Percentiles rank a stretch among this genome's conserved stretches.
phyloP scores from a whole-genome alignment of 2,888 invertebrate species.

The Epinotia brunnichana region DNA sequence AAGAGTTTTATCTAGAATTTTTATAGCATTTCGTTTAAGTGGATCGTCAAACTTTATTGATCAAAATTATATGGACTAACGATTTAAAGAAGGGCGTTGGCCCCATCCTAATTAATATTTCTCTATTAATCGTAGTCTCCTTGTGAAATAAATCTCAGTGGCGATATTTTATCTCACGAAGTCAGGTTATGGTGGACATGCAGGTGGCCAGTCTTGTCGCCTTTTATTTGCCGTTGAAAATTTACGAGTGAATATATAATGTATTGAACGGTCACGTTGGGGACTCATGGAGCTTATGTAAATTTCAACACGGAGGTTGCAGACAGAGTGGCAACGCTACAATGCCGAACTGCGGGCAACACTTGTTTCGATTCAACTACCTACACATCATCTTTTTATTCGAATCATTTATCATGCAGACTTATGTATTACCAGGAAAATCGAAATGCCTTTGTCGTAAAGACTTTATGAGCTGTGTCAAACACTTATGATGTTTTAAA shows the following conservation, averaged over 20 bases:
- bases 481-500: background rate
- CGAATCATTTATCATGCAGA: conserved; percentile 17
- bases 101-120: conserved; percentile 74
- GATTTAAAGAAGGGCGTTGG: conserved; percentile 65
- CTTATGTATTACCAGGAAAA: conserved; percentile 26
- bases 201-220: conserved; percentile 66
- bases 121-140: conserved; percentile 63
- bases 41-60: conserved; percentile 7
- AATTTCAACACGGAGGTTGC: conserved; percentile 63
- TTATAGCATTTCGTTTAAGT: background rate
- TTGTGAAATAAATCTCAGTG: conserved; percentile 68
- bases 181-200: conserved; percentile 64
- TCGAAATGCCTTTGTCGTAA: conserved; percentile 15
- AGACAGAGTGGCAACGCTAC: conserved; percentile 76
- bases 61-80: conserved; percentile 45
- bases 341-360: conserved; percentile 51
- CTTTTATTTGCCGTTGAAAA: conserved; percentile 67
- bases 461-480: conserved; percentile 8
- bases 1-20: background rate
- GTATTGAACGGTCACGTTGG: conserved; percentile 68
- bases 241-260: conserved; percentile 66
- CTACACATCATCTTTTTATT: conserved; percentile 17
- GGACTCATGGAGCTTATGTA: conserved; percentile 65
- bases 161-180: conserved; percentile 63
- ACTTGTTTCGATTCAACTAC: conserved; percentile 41